These are phyloP conservation scores for Pedetes capensis DNA, from an alignment of 2,113 vertebrate species.

Conservation along the genomic window DNA sequence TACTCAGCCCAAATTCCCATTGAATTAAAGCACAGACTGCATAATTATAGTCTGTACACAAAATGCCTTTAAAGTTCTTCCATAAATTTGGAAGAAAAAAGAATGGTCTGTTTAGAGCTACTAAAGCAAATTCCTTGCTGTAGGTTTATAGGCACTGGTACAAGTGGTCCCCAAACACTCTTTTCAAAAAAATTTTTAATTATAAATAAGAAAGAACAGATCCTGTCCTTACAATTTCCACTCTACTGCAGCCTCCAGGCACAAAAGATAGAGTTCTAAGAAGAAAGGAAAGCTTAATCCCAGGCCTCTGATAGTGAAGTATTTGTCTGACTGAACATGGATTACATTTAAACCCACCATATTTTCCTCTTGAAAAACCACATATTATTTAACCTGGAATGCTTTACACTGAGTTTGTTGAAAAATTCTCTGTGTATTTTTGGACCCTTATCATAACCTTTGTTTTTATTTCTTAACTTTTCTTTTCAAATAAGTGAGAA, in stretches of 20 bases:
- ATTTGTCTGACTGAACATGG: not conserved
- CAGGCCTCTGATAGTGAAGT: not conserved
- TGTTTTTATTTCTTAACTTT: conserved; percentile 32
- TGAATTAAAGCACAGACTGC: conserved; percentile 53
- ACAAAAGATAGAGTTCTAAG: conserved; percentile 17
- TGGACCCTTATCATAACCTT: not conserved
- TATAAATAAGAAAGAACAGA: conserved; percentile 74
- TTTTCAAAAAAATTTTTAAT: conserved; percentile 48
- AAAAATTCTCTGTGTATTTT: not conserved
- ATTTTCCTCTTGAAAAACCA: conserved; percentile 29
- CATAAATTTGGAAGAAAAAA: conserved; percentile 66
- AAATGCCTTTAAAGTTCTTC: conserved; percentile 68
- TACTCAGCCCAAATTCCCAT: conserved; percentile 13
- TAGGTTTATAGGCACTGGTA: conserved; percentile 59
- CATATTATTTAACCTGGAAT: conserved; percentile 3
- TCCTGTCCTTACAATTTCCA: conserved; percentile 48
- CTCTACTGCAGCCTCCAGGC: not conserved
- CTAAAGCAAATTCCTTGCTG: conserved; percentile 48
- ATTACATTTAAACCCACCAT: conserved; percentile 19
- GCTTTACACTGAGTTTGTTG: conserved; percentile 13
- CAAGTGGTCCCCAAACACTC: conserved; percentile 65
- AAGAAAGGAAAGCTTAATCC: conserved; percentile 31
- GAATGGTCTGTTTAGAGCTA: conserved; percentile 50
- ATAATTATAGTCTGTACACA: conserved; percentile 51
- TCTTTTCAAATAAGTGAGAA: not conserved